Base-by-base conservation (phyloP, 2,797 vertebrate genomes). In the Alosa sapidissima region DNA sequence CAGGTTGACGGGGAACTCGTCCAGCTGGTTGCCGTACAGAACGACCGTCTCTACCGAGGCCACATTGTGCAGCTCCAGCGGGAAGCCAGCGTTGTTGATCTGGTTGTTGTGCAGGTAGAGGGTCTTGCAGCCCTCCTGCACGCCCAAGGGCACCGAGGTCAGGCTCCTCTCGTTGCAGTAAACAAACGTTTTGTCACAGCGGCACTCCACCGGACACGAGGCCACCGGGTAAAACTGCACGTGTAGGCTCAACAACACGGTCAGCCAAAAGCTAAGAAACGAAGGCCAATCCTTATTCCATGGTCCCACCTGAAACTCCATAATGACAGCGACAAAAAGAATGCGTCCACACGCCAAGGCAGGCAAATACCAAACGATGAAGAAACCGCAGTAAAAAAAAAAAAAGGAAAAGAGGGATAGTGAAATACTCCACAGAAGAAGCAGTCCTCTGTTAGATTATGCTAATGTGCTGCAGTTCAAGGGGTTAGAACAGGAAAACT, bases 91-190 rank as follows among this genome's bases (percentile, higher is more conserved):
- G 92, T 98, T 99, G 95, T 99, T 99, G 94, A 99, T 99, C 97
- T 98, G 97, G 97, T 99, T 99, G 94, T 99, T 99, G 89, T 99
- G 98, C 91, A 99, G 97, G 95, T 95, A 99, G 93, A 99, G 97
- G 83, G 97, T 95, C 88, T 95, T 98, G 93, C 95, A 97, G 93
- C 98, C 98, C 95, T 99, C 98, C 65, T 96, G 95, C 89, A 99
- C 97, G 89, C 98, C 98, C 94, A 98, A 96, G 97, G 98, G 98
- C 96, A 99, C 98, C 94, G 98, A 99, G 89, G 97, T 99, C 96
- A 99, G 95, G 94, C 97, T 97, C 93, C 98, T 96, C 88, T 99
- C 98, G 0, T 99, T 99, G 95, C 98, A 99, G 94, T 99, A 99
- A 94, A 99, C 96, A 93, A 97, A 99, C 83, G 91, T 95, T 91